phyloP scores from a whole-genome alignment of 2,888 invertebrate genomes.

The Agriopis marginaria region DNA sequence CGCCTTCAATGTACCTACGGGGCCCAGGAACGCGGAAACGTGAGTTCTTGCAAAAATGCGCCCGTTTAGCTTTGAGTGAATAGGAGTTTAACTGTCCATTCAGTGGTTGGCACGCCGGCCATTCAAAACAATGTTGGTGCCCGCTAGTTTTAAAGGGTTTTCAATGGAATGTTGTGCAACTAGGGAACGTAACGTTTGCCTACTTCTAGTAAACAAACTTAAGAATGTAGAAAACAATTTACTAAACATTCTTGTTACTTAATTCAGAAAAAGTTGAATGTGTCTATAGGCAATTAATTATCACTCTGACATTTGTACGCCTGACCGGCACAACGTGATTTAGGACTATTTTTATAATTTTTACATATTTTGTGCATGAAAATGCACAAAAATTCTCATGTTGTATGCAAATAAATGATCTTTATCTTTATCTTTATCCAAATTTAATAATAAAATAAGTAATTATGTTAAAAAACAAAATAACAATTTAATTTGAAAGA shows the following conservation, averaged over 20 bases:
- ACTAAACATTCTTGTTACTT: neutral
- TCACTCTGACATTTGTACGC: too few species aligned
- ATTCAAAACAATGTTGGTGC: slow-evolving; percentile 72
- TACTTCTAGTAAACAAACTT: slow-evolving; percentile 11
- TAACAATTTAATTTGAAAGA: slow-evolving; percentile 8
- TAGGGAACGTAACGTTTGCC: slow-evolving; percentile 20
- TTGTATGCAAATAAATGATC: too few species aligned
- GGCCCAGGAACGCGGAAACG: slow-evolving; percentile 73
- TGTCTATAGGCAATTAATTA: slow-evolving; percentile 2
- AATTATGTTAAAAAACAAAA: neutral
- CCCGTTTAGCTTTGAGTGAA: slow-evolving; percentile 74
- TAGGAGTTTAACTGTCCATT: slow-evolving; percentile 78
- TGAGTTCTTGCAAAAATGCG: slow-evolving; percentile 69
- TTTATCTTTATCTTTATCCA: too few species aligned
- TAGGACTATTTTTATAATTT: too few species aligned
- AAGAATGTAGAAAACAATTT: slow-evolving; percentile 6
- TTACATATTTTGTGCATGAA: too few species aligned
- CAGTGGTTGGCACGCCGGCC: slow-evolving; percentile 64
- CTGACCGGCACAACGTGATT: too few species aligned
- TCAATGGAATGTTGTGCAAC: slow-evolving; percentile 51
- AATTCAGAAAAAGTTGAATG: neutral
- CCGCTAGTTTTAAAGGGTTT: slow-evolving; percentile 56
- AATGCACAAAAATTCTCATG: too few species aligned
- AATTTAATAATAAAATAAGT: slow-evolving; percentile 11
- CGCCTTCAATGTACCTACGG: slow-evolving; percentile 48